Evolutionary conservation across 2,888 invertebrate species (phyloP).

Genomic region (Ditylenchus weischeri): DNA sequence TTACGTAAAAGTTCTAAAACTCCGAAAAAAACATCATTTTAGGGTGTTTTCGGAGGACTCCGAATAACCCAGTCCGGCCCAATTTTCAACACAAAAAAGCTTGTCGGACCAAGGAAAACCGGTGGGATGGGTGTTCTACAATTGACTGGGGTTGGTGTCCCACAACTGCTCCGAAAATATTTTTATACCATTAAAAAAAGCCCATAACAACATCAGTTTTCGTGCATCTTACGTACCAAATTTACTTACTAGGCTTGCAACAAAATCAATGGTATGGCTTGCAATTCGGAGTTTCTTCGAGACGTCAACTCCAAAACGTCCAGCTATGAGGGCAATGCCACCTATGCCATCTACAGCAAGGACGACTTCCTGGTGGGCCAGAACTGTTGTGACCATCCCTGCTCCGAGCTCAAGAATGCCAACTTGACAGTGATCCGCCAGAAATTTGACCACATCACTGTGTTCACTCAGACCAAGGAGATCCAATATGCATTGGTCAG

Average conservation of each 20-base stretch:
- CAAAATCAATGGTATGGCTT: conserved; percentile 25
- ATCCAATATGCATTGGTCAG: conserved; percentile 30
- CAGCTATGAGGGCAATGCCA: conserved; percentile 44
- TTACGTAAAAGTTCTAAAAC: no score
- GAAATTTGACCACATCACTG: conserved; percentile 28
- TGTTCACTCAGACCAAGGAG: conserved; percentile 30
- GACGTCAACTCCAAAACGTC: conserved; percentile 22
- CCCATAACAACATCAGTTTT: neutral
- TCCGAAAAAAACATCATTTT: no score
- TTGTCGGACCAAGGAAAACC: no score
- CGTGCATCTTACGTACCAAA: neutral
- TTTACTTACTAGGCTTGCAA: conserved; percentile 27
- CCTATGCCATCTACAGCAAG: conserved; percentile 40
- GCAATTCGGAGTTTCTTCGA: conserved; percentile 17
- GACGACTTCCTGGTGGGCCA: conserved; percentile 49
- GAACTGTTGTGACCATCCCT: conserved; percentile 38
- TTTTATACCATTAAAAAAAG: no score
- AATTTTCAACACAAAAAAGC: no score
- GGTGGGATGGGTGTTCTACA: no score
- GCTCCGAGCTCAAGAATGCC: conserved; percentile 35
- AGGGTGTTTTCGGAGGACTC: no score
- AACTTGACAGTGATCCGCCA: conserved; percentile 29
- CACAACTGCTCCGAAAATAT: no score
- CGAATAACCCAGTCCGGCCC: no score
- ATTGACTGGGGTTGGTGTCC: no score